A percentile compares a stretch with the other conserved stretches of the same genome.
These are phyloP conservation scores for Xyliphius kryptos DNA, from an alignment of 2,113 vertebrate genomes.

Conservation along the genomic window DNA sequence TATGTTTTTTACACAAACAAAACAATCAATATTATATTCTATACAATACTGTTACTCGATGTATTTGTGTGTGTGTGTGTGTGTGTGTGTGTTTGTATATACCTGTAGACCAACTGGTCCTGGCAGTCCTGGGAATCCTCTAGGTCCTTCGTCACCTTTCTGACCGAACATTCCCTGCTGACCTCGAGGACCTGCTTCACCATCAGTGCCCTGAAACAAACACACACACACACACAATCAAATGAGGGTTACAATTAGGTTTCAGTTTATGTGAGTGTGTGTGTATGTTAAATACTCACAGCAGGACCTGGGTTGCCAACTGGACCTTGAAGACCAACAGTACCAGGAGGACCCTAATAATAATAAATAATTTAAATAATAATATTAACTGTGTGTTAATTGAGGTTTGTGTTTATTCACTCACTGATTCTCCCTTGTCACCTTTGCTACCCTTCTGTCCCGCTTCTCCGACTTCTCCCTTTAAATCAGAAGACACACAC, in stretches of 20 bases:
- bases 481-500: no score
- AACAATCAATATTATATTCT: no score
- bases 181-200: constrained; percentile 89
- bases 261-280: not conserved
- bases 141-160: constrained; percentile 92
- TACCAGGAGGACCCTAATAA: constrained; percentile 88
- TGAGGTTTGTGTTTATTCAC: no score
- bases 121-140: constrained; percentile 91
- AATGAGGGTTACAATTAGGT: no score
- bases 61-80: no score
- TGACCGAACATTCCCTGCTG: constrained; percentile 98
- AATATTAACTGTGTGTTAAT: not conserved
- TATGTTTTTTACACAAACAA: no score
- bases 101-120: constrained; percentile 95
- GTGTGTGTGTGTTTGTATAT: no score
- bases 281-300: constrained; percentile 68
- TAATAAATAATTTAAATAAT: not conserved
- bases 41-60: no score
- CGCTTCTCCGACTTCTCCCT: constrained; percentile 95
- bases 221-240: no score
- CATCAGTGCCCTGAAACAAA: constrained; percentile 82
- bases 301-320: constrained; percentile 91
- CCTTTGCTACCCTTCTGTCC: constrained; percentile 96
- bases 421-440: constrained; percentile 93
- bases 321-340: constrained; percentile 86